phyloP scores from a whole-genome alignment of 2,797 vertebrate genomes.

The Pitangus sulphuratus region DNA sequence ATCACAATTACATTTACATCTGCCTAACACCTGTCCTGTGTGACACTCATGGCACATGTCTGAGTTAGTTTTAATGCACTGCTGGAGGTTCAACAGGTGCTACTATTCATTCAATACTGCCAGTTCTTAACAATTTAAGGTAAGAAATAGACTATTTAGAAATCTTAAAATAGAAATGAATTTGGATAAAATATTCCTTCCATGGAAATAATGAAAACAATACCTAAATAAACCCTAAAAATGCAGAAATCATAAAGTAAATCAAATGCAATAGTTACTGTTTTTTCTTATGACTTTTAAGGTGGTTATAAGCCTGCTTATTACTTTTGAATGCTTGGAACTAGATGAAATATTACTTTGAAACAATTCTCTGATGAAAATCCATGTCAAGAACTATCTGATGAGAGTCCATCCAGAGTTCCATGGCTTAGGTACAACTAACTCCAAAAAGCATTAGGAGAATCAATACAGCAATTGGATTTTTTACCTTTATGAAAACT shows the following conservation, averaged over 20 bases:
- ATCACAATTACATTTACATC: not conserved
- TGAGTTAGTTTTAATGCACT: not conserved
- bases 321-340: not conserved
- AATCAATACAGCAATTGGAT: not conserved
- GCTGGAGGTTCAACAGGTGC: not conserved
- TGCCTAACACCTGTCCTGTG: not conserved
- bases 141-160: not conserved
- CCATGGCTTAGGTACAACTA: not conserved
- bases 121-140: not conserved
- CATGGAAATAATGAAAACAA: not conserved
- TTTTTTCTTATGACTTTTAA: not conserved
- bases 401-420: not conserved
- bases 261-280: not conserved
- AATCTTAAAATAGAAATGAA: not conserved
- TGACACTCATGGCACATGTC: not conserved
- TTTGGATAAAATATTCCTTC: not conserved
- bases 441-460: not conserved
- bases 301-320: not conserved
- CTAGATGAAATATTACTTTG: not conserved
- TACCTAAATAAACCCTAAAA: not conserved
- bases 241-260: not conserved
- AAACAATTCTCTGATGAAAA: not conserved
- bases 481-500: constrained; percentile 15
- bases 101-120: not conserved
- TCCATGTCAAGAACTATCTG: not conserved